Base-by-base conservation (phyloP, 2,888 invertebrate species). In the Tiphia femorata region DNA sequence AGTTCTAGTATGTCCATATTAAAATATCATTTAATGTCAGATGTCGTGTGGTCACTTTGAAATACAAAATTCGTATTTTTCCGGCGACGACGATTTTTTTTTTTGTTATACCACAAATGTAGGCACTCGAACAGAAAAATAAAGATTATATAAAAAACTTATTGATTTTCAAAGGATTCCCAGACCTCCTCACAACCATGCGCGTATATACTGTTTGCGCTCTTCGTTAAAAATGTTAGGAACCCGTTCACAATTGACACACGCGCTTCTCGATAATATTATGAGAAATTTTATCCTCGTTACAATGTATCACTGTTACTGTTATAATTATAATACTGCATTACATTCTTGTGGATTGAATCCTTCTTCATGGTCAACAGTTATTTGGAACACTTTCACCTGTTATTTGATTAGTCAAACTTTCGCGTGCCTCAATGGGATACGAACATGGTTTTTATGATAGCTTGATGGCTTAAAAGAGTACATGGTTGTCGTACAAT, bases 1-100 rank as follows among this genome's bases (percentile, higher is more conserved):
- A 77, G 70, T 61, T 69, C 73, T 62, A 81, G 76, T 72, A 78
- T 67, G 70, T 82, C 79, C 83, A 82, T 82, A 76, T 76, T 79
- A 76, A 58, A 53, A 52, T 38, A 6, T 46, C 44, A 10, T 33
- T 17, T 17, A n/a, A 37, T 8, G 17, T n/a, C n/a, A n/a, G n/a
- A n/a, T n/a, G n/a, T n/a, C n/a, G n/a, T n/a, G n/a, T n/a, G n/a
- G n/a, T n/a, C n/a, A n/a, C n/a, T n/a, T n/a, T n/a, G 49, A 42
- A 47, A 54, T n/a, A 14, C n/a, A n/a, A n/a, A n/a, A n/a, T n/a
- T n/a, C n/a, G n/a, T 0, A 8, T 33, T 14, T 51, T 40, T 61
- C 29, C 19, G 10, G 8, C 12, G n/a, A n/a, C n/a, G n/a, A n/a
- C n/a, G n/a, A n/a, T n/a, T 19, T 14, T 8, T 50, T 16, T 30